A percentile compares a stretch with the other conserved stretches of the same genome.
Conservation (phyloP, 2,888 invertebrate species). For the Cheilosia soror region DNA sequence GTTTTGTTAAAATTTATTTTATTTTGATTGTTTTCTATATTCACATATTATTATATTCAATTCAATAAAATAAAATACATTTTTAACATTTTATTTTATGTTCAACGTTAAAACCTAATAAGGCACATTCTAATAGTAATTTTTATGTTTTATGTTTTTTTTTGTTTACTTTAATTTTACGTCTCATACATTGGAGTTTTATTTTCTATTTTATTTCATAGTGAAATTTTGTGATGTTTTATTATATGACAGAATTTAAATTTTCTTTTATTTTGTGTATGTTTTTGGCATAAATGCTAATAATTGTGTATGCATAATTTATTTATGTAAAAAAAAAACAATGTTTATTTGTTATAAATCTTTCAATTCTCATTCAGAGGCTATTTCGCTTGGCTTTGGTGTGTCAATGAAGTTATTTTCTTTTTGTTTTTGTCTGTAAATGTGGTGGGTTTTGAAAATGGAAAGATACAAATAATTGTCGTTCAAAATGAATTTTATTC, state of each 20-base stretch:
- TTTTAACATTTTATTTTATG: conserved; percentile 52
- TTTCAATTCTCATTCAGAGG: conserved; percentile 37
- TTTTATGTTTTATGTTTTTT: conserved; percentile 21
- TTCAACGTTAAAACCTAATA: conserved; percentile 80
- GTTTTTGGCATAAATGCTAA: conserved; percentile 42
- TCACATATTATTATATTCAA: conserved; percentile 41
- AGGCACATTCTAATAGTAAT: conserved; percentile 80
- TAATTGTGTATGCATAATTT: conserved; percentile 9
- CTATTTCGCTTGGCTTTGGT: conserved; percentile 68
- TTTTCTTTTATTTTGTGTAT: conserved; percentile 40
- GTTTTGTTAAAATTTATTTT: neutral
- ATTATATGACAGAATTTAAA: conserved; percentile 49
- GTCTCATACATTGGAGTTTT: conserved; percentile 36
- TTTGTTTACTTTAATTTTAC: conserved; percentile 15
- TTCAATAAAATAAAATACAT: conserved; percentile 44
- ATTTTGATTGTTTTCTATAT: conserved; percentile 9
- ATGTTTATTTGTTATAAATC: neutral
- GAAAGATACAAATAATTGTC: conserved; percentile 21
- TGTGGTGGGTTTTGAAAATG: conserved; percentile 34
- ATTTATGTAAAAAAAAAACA: conserved; percentile 6
- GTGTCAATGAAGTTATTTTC: conserved; percentile 32
- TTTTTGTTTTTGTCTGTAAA: conserved; percentile 28
- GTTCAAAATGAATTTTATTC: neutral
- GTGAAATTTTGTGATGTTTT: conserved; percentile 66
- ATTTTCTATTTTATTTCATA: conserved; percentile 11